phyloP scores from a whole-genome alignment of 2,888 invertebrate genomes.

The Camptogramma bilineatum region DNA sequence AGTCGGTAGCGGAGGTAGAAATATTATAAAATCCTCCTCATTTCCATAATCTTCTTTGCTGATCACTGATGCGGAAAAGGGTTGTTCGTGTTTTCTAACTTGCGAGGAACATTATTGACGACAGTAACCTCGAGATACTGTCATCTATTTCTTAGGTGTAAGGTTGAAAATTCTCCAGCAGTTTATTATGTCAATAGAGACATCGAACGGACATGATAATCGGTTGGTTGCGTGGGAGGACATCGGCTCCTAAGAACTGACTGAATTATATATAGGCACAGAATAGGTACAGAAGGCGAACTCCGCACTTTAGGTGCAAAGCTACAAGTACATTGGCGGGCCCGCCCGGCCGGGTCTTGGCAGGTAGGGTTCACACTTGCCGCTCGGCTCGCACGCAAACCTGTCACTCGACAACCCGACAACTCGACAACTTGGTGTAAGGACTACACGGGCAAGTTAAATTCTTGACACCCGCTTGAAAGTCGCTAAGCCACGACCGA shows the following conservation, averaged over 20 bases:
- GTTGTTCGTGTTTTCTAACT: background rate
- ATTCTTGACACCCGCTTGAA: too few species aligned
- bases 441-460: too few species aligned
- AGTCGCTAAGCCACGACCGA: too few species aligned
- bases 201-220: background rate
- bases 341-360: too few species aligned
- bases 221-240: background rate
- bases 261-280: background rate
- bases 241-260: background rate
- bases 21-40: conserved; percentile 1
- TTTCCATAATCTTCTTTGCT: conserved; percentile 6
- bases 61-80: conserved; percentile 6
- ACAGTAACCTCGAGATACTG: background rate
- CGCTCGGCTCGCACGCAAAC: too few species aligned
- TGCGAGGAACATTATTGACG: background rate
- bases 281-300: too few species aligned
- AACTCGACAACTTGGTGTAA: too few species aligned
- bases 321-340: too few species aligned
- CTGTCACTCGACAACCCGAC: too few species aligned
- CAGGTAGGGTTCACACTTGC: too few species aligned
- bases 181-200: background rate
- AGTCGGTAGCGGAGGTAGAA: background rate
- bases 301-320: too few species aligned
- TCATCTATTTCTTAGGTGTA: background rate
- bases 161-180: background rate